Evolutionary conservation across 2,113 vertebrate genomes (phyloP).

Genomic region (Orthonyx spaldingii): DNA sequence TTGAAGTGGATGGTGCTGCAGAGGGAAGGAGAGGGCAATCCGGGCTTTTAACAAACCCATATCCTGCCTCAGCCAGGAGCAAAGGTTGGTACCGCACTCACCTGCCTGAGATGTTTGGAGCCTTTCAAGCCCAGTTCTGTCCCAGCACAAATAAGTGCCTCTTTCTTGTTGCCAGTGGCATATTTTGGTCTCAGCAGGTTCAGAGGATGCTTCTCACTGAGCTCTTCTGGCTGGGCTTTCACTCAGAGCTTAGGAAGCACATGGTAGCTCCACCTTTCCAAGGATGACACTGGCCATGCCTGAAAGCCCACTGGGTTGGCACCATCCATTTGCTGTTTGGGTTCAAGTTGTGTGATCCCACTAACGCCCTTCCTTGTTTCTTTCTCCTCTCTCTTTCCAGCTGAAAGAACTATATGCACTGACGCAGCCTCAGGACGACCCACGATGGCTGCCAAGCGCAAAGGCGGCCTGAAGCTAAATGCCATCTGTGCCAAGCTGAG

Average conservation of each 20-base stretch:
- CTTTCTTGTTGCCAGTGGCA: background rate
- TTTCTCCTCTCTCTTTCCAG: conserved; percentile 65
- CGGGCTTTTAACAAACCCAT: background rate
- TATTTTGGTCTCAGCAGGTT: background rate
- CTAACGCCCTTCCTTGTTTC: conserved; percentile 5
- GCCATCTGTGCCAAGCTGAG: conserved; percentile 99
- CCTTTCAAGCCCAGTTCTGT: background rate
- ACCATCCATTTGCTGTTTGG: background rate
- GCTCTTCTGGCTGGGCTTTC: background rate
- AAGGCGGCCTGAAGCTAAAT: conserved; percentile 99
- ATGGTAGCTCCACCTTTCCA: background rate
- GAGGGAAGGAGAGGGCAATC: background rate
- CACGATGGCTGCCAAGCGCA: conserved; percentile 98
- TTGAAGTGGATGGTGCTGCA: background rate
- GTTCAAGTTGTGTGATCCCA: background rate
- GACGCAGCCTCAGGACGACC: conserved; percentile 95
- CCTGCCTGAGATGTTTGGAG: background rate
- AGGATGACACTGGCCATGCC: background rate
- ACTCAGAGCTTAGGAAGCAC: background rate
- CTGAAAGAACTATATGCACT: conserved; percentile 98
- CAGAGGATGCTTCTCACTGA: fast-evolving
- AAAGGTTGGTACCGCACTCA: fast-evolving
- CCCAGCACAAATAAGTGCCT: background rate
- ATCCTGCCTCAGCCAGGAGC: background rate
- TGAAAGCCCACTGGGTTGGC: background rate